Evolutionary conservation across 2,888 invertebrate species (phyloP), one percentile per base, ranked within the genome.

Genomic region (Ornithoptera alexandrae): DNA sequence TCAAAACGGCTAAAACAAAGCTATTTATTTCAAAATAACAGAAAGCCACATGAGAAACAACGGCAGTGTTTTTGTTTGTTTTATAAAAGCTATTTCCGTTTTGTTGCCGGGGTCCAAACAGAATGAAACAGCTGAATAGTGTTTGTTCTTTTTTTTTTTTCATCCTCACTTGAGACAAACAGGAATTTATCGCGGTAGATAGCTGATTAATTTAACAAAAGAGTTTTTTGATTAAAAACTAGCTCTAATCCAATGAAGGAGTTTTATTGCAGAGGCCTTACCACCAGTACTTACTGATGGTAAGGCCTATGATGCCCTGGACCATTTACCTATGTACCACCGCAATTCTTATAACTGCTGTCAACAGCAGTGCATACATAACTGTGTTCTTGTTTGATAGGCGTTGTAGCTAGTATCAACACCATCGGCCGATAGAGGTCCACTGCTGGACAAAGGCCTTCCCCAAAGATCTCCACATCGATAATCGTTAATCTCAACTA

Each of bases 31-130:
- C 18, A 42, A 66, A 57, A 53, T 10, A 63, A 50, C 24, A 63
- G 17, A 53, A 62, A 62, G 57, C 60, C 36, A 46, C 53, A 39
- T 56, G 24, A 22, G 61, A 57, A 67, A 67, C 56, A 61, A 56
- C 42, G 42, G 15, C 7, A 8, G n/a, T 36, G 24, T 57, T 57
- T 39, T 56, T 67, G 39, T 67, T 68, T 53, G 24, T 58, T 58
- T 58, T 62, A 58, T 56, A 62, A 66, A 67, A 68, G 62, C 67
- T 57, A 58, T 62, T 58, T 57, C 30, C 42, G 58, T 42, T 57
- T 57, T 15, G 15, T 57, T 65, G 20, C 39, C 46, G 42, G 30
- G 57, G 62, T 62, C n/a, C 56, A 57, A 68, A 60, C 66, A 50
- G 8, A 50, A 66, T 30, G 8, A 24, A 39, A 39, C 39, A 39